Evolutionary conservation across 2,888 invertebrate species (phyloP), one percentile per base, ranked within the genome.

Genomic region (Frankliniella fusca): DNA sequence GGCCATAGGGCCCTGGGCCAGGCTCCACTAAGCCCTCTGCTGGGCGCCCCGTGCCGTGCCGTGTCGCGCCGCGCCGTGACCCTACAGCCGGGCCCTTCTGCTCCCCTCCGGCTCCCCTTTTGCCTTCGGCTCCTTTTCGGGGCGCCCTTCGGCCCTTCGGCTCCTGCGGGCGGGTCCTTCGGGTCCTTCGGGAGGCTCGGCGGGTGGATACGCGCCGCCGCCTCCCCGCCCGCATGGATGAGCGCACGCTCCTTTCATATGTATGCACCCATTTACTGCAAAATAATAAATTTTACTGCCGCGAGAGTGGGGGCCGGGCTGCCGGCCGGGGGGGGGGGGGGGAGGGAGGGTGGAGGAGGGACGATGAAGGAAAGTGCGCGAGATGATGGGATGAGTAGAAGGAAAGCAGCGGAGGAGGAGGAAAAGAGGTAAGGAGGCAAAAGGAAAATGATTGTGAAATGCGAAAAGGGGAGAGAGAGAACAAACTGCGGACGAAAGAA

Each of bases 261-360:
- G 70, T 27, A 76, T 76, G 70, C 70, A 76, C 70, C 70, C 70
- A 76, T 76, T 76, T 76, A 76, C 70, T 76, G 70, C 70, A 76
- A 76, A 76, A 76, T 76, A 76, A 76, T 76, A 76, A 76, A 76
- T 76, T 76, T 76, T 76, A 76, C 27, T 76, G 70, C 70, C 70
- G 27, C 38, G 38, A 38, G 38, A 38, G 38, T n/a, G n/a, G n/a
- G n/a, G n/a, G n/a, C n/a, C n/a, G n/a, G n/a, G n/a, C n/a, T n/a
- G n/a, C 23, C 23, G 70, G 8, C 70, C 8, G 70, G 61, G 18
- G 61, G 61, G n/a, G 11, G 1, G 61, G 61, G 70, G 70, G 70
- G 70, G 27, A 76, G 8, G 23, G 70, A 23, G 70, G 23, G 23
- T 23, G 70, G 27, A 76, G 70, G 23, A 76, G 23, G 27, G 70